A percentile compares a stretch with the other conserved stretches of the same genome.
phyloP scores from a whole-genome alignment of 30 jellyfish, hydroid and myxozoan species.

The Pelagia noctiluca region DNA sequence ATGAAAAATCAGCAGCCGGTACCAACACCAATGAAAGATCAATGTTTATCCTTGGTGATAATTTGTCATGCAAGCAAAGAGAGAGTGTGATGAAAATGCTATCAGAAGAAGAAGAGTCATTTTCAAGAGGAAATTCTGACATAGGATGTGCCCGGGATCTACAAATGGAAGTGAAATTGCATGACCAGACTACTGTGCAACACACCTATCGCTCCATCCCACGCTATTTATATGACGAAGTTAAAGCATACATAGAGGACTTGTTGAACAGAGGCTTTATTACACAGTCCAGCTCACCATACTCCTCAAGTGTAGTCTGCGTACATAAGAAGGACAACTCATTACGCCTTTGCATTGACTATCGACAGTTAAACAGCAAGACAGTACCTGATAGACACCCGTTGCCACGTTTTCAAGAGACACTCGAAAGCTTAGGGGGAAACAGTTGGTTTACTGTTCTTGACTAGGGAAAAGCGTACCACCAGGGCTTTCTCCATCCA shows the following conservation, averaged over 20 bases:
- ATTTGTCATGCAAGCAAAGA: background rate
- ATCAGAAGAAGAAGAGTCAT: constrained; percentile 26
- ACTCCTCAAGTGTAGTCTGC: constrained; percentile 26
- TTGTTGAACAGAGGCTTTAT: constrained; percentile 19
- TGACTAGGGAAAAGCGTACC: constrained; percentile 45
- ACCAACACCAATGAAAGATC: background rate
- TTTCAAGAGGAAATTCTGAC: constrained; percentile 12
- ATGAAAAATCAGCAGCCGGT: background rate
- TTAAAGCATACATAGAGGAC: constrained; percentile 45
- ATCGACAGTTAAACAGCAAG: constrained; percentile 14
- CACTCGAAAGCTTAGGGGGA: constrained; percentile 26
- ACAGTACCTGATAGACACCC: constrained; percentile 40
- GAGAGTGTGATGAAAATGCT: constrained; percentile 20
- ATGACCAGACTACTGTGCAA: constrained; percentile 33
- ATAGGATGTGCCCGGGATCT: constrained; percentile 30
- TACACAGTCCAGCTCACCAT: constrained; percentile 27
- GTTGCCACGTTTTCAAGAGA: constrained; percentile 13
- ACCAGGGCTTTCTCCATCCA: constrained; percentile 57
- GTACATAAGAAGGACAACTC: constrained; percentile 15
- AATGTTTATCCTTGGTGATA: background rate
- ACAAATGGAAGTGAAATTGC: constrained; percentile 17
- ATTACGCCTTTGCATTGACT: constrained; percentile 41
- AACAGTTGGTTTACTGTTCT: constrained; percentile 31
- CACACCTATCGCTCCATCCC: constrained; percentile 11
- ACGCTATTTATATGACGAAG: constrained; percentile 37